Evolutionary conservation across 2,113 vertebrate genomes (phyloP).

Genomic region (Promerops cafer): DNA sequence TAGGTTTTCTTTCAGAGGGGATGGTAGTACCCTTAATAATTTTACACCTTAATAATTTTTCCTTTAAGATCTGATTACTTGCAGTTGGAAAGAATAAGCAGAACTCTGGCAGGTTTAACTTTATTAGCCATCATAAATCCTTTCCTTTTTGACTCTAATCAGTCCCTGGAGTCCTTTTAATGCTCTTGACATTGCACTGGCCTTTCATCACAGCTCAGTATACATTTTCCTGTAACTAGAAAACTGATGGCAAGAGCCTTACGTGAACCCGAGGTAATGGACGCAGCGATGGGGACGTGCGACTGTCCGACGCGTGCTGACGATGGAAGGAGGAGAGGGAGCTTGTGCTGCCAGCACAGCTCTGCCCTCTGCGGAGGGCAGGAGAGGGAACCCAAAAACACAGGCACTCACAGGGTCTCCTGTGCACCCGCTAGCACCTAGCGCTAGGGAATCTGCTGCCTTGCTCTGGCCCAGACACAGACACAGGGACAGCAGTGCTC

Average conservation of each 20-base stretch:
- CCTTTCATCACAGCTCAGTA: conserved; percentile 41
- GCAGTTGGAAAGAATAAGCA: conserved; percentile 2
- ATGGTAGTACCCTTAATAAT: not conserved
- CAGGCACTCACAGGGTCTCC: fast-evolving
- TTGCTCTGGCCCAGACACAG: not conserved
- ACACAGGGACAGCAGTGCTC: not conserved
- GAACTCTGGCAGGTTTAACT: conserved; percentile 18
- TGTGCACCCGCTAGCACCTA: fast-evolving
- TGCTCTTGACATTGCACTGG: conserved; percentile 20
- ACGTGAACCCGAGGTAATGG: not conserved
- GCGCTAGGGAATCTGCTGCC: not conserved
- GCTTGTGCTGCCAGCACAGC: not conserved
- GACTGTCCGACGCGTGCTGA: not conserved
- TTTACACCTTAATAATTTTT: not conserved
- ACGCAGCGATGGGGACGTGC: fast-evolving
- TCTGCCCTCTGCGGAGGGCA: not conserved
- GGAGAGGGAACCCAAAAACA: not conserved
- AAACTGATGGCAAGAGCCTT: not conserved
- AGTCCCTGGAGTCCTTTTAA: conserved; percentile 44
- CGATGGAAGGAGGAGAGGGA: not conserved
- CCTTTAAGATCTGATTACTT: conserved; percentile 6
- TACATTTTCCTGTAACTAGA: conserved; percentile 38
- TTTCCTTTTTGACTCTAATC: conserved; percentile 44
- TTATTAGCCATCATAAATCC: conserved; percentile 51
- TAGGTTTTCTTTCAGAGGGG: not conserved